A percentile compares a stretch with the other conserved stretches of the same genome.
Conservation (phyloP, 2,113 vertebrate species). For the Halichoerus grypus region DNA sequence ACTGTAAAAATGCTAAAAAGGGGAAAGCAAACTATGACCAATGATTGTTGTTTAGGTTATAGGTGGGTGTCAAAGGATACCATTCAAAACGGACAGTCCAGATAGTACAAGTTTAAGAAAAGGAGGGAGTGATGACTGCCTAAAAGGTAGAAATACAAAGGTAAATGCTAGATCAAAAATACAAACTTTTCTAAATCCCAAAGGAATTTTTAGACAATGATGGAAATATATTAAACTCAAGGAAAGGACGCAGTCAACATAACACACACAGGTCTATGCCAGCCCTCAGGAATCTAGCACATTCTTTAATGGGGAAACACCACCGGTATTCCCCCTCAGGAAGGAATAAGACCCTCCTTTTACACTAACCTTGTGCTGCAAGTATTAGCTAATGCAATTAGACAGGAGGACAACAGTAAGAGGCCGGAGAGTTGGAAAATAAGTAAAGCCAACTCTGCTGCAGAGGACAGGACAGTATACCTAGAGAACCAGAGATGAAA, state of each 20-base stretch:
- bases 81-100: neutral
- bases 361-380: too few species aligned
- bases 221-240: neutral
- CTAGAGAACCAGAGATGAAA: neutral
- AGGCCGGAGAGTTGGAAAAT: neutral
- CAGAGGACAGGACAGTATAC: neutral
- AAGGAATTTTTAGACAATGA: neutral
- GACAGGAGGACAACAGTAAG: neutral
- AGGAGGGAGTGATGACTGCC: neutral
- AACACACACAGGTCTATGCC: neutral
- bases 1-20: slow-evolving; percentile 16
- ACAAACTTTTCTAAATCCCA: neutral
- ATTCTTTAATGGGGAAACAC: neutral
- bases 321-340: neutral
- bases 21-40: neutral
- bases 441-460: neutral
- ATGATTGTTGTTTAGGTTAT: neutral
- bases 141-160: neutral
- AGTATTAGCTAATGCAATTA: neutral
- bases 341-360: neutral
- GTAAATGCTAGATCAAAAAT: neutral
- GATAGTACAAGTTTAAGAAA: slow-evolving; percentile 9
- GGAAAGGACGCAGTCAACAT: neutral
- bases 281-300: neutral
- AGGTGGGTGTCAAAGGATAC: neutral